These are phyloP conservation scores for Nomada fabriciana DNA, from an alignment of 2,888 invertebrate genomes.

Conservation along the genomic window DNA sequence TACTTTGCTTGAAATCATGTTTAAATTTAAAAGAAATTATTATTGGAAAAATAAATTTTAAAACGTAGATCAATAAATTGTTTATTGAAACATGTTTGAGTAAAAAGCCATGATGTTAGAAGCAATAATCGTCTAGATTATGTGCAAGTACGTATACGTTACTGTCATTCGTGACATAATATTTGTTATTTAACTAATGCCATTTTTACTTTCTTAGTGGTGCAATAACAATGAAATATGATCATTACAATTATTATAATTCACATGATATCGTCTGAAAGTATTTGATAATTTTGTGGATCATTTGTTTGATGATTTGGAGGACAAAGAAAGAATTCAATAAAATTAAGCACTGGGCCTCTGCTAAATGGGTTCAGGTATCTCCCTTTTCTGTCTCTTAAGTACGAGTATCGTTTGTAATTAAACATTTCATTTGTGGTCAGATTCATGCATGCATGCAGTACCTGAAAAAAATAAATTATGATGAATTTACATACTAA, in stretches of 20 bases:
- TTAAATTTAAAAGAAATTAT: conserved; percentile 18
- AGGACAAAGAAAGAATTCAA: conserved; percentile 95
- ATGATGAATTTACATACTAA: not conserved
- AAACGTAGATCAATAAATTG: conserved; percentile 57
- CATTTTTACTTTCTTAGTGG: conserved; percentile 33
- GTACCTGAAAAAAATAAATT: conserved; percentile 86
- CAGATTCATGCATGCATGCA: conserved; percentile 96
- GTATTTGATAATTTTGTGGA: conserved; percentile 85
- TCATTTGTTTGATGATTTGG: conserved; percentile 92
- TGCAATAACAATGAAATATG: conserved; percentile 37
- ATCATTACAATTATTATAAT: conserved; percentile 24
- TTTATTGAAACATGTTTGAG: conserved; percentile 61
- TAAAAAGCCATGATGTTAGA: conserved; percentile 45
- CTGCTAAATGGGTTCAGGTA: conserved; percentile 97
- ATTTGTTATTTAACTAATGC: conserved; percentile 31
- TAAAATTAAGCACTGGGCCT: conserved; percentile 93
- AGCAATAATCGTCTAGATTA: conserved; percentile 43
- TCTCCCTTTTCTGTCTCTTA: conserved; percentile 94
- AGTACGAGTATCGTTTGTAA: conserved; percentile 95
- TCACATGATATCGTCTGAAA: conserved; percentile 87
- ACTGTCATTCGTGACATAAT: conserved; percentile 45
- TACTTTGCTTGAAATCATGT: conserved; percentile 25
- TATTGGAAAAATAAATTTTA: conserved; percentile 64
- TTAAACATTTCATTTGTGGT: conserved; percentile 98
- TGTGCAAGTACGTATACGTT: conserved; percentile 52